These are phyloP conservation scores for Bombyx mori DNA, from an alignment of 1,140 invertebrate species.

Conservation along the genomic window DNA sequence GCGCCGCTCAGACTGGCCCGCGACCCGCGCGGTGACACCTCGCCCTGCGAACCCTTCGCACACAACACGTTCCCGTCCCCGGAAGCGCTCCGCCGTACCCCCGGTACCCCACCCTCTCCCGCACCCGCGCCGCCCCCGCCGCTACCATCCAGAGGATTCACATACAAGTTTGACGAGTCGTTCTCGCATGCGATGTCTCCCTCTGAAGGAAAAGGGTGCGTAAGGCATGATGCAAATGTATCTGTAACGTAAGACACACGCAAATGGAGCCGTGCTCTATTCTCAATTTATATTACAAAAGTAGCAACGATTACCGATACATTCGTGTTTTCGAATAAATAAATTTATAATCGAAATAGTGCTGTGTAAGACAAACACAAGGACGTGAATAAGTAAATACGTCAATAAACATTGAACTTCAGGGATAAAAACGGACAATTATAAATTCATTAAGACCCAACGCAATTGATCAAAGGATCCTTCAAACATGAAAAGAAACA, in stretches of 20 bases:
- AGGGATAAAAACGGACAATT: too few relatives aligned
- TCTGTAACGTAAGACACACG: conserved; percentile 76
- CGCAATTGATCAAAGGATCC: too few relatives aligned
- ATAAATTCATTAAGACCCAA: too few relatives aligned
- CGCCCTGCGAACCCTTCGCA: conserved; percentile 65
- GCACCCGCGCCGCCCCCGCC: conserved; percentile 70
- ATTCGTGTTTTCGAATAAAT: too few relatives aligned
- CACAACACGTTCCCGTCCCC: conserved; percentile 78
- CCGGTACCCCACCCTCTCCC: conserved; percentile 48
- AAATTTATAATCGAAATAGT: too few relatives aligned
- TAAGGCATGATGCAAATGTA: conserved; percentile 96
- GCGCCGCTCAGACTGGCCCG: conserved; percentile 36
- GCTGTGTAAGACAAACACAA: too few relatives aligned
- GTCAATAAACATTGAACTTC: too few relatives aligned
- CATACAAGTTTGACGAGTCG: conserved; percentile 87
- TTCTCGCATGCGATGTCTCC: conserved; percentile 83
- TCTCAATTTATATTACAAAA: conserved; percentile 2
- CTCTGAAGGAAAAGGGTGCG: conserved; percentile 91
- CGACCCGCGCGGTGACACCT: conserved; percentile 51
- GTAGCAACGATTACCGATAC: too few relatives aligned
- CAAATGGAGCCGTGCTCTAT: conserved; percentile 55
- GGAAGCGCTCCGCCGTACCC: conserved; percentile 84
- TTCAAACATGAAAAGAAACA: too few relatives aligned
- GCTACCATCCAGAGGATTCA: conserved; percentile 88
- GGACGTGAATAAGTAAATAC: too few relatives aligned